These are phyloP conservation scores for Macrophya alboannulata DNA, from an alignment of 2,888 invertebrate genomes.

Conservation along the genomic window DNA sequence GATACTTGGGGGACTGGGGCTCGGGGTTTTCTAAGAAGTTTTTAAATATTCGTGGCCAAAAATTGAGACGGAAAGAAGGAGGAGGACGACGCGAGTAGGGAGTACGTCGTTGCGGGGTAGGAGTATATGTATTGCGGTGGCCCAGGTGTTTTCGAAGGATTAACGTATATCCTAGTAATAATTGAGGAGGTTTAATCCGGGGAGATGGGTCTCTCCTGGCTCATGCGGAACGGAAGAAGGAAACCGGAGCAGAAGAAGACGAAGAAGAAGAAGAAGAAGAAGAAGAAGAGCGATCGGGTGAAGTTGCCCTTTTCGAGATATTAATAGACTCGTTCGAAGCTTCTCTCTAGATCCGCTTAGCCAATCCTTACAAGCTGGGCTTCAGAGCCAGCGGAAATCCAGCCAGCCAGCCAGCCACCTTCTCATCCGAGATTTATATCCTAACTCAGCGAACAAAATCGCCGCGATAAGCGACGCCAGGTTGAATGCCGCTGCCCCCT, in stretches of 20 bases:
- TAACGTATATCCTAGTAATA: slow-evolving; percentile 36
- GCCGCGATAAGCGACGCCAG: slow-evolving; percentile 45
- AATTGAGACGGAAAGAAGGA: background rate
- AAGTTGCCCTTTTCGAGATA: slow-evolving; percentile 45
- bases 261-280: background rate
- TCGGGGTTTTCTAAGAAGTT: background rate
- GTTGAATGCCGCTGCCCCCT: slow-evolving; percentile 34
- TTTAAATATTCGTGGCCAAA: background rate
- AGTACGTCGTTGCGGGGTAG: too few relatives aligned
- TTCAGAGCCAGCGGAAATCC: slow-evolving; percentile 30
- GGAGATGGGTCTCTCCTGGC: background rate
- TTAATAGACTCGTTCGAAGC: slow-evolving; percentile 46
- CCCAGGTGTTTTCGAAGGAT: slow-evolving; percentile 34
- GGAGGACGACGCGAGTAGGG: background rate
- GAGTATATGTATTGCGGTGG: background rate
- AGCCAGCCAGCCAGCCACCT: slow-evolving; percentile 7
- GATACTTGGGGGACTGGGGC: background rate
- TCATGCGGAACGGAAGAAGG: background rate
- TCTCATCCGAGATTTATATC: slow-evolving; percentile 53
- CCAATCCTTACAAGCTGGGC: slow-evolving; percentile 36
- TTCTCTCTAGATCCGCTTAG: slow-evolving; percentile 44
- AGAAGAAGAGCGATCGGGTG: slow-evolving; percentile 2
- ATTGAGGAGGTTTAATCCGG: slow-evolving; percentile 38
- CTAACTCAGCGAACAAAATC: slow-evolving; percentile 48
- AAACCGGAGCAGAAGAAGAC: background rate